Conservation (phyloP, 2,797 vertebrate species). For the Phalloptychus januarius region DNA sequence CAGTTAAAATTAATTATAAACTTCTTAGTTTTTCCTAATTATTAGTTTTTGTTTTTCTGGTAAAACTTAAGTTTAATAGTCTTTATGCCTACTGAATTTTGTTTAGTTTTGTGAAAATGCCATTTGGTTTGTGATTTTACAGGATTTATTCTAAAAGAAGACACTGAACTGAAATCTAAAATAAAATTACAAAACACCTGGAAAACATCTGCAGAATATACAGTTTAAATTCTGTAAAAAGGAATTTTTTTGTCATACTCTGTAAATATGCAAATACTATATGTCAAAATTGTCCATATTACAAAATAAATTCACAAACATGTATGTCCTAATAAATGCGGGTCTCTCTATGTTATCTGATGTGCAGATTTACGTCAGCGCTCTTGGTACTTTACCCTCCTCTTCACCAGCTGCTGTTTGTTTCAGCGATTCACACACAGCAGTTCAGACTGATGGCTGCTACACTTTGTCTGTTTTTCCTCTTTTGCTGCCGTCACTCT, state of each 20-base stretch:
- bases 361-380: slow-evolving; percentile 12
- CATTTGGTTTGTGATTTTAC: not conserved
- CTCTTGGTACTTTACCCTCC: slow-evolving; percentile 44
- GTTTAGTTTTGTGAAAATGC: not conserved
- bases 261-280: not conserved
- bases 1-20: too few species aligned
- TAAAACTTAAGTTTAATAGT: not conserved
- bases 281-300: not conserved
- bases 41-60: not conserved
- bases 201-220: not conserved
- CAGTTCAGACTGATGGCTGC: not conserved
- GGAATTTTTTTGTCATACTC: not conserved
- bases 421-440: not conserved
- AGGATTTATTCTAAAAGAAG: not conserved
- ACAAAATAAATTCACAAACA: not conserved
- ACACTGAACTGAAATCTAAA: not conserved
- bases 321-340: not conserved
- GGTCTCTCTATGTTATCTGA: slow-evolving; percentile 3
- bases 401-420: slow-evolving; percentile 31
- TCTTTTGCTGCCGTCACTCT: not conserved
- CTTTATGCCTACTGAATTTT: not conserved
- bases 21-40: too few species aligned
- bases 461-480: not conserved
- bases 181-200: not conserved
- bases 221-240: not conserved